Conservation (phyloP, 2,797 vertebrate genomes). For the Eptatretus atami region DNA sequence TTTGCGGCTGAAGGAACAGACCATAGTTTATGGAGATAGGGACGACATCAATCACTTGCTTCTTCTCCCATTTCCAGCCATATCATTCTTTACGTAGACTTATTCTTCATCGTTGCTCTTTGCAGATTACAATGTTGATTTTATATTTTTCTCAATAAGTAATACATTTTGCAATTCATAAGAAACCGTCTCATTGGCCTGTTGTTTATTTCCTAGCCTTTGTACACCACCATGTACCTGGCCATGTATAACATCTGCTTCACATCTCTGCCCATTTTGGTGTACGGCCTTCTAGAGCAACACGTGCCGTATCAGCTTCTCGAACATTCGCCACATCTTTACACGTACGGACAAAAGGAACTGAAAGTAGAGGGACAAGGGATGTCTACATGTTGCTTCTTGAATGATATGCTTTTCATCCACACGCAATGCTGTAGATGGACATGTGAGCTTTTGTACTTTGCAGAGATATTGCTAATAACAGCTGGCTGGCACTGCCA, state of each 20-base stretch:
- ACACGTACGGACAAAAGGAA: too few relatives aligned
- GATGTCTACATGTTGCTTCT: neutral
- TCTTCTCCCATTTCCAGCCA: too few relatives aligned
- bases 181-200: too few relatives aligned
- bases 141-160: too few relatives aligned
- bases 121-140: too few relatives aligned
- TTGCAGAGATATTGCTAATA: slow-evolving; percentile 68
- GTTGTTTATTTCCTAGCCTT: slow-evolving; percentile 22
- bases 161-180: too few relatives aligned
- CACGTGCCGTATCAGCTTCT: slow-evolving; percentile 50
- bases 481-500: slow-evolving; percentile 50
- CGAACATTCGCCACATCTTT: slow-evolving; percentile 11
- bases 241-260: slow-evolving; percentile 99
- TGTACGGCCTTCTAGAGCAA: slow-evolving; percentile 80
- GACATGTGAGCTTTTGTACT: slow-evolving; percentile 11
- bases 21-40: too few relatives aligned
- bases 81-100: too few relatives aligned
- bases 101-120: too few relatives aligned
- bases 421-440: neutral
- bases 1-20: too few relatives aligned
- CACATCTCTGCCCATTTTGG: slow-evolving; percentile 88
- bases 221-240: slow-evolving; percentile 84
- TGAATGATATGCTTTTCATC: slow-evolving; percentile 8
- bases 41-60: too few relatives aligned
- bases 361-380: too few relatives aligned